Base-by-base conservation (phyloP, 1,140 invertebrate species). In the Lutraria rhynchaena region DNA sequence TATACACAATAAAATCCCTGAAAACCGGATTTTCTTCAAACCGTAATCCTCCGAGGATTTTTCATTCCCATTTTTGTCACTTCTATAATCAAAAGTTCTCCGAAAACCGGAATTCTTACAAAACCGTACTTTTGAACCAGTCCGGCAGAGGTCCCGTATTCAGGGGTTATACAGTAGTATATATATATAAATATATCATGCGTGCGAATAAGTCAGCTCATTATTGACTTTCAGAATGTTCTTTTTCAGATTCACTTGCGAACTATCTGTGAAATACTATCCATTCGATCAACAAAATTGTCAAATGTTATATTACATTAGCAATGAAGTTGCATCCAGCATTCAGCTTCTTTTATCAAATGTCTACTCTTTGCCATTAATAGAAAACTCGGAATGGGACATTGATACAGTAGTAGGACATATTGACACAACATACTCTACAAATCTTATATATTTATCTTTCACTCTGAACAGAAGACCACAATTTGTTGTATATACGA, bases 241-340 rank as follows among this genome's bases (percentile, higher is more conserved):
- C 27, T 44, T 44, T 74, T 74, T 35, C 53, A 74, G 70, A 17
- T 29, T 41, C 15, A 46, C 41, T 13, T 74, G 70, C 31, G 31
- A 58, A 22, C 51, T 74, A 19, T 19, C 19, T n/a, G 44, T 74
- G 17, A 22, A 11, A 41, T 74, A 58, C 35, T 74, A 37, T 33
- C 70, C 70, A 17, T 74, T 58, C 35, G 70, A 74, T 27, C 51
- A 58, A 22, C 70, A 74, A 46, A 41, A 27, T 9, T 74, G 70
- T 29, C 22, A 31, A 17, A 15, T 74, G 13, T 22, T 19, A 9
- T 74, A 74, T 27, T 41, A 74, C 55, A 35, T 58, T 3, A 24
- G 51, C 13, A 24, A 58, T 46, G 70, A 74, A 41, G 41, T 3
- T 19, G 41, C 11, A 4, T 19, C 15, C 0, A 22, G 51, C 17